These are phyloP conservation scores for Acanthopleura granulata DNA, from an alignment of 2,888 invertebrate species.

Conservation along the genomic window DNA sequence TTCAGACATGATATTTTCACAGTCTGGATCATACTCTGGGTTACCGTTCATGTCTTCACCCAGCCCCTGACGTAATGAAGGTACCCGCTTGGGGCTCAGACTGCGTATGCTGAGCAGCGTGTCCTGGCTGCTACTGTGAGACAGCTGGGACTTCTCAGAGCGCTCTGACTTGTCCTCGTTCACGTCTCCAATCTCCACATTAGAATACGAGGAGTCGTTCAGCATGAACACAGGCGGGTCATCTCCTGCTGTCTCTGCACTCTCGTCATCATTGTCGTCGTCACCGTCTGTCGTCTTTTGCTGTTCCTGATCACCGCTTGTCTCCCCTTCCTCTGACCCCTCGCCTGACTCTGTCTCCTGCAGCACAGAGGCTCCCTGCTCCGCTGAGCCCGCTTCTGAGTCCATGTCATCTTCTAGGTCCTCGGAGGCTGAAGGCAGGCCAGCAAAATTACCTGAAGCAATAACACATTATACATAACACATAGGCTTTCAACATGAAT, in stretches of 20 bases:
- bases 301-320: background rate
- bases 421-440: conserved; percentile 41
- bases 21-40: conserved; percentile 42
- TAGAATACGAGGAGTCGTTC: conserved; percentile 46
- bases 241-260: background rate
- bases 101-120: conserved; percentile 59
- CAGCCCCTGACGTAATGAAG: conserved; percentile 28
- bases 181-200: conserved; percentile 62
- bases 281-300: background rate
- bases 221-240: background rate
- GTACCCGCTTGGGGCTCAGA: conserved; percentile 50
- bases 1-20: conserved; percentile 25
- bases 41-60: conserved; percentile 60
- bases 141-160: conserved; percentile 47
- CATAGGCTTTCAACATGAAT: background rate
- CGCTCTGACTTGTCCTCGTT: conserved; percentile 59
- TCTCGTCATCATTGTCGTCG: conserved; percentile 8
- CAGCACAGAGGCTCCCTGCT: conserved; percentile 6
- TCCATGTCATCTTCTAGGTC: conserved; percentile 65
- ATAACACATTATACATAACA: background rate
- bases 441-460: conserved; percentile 21
- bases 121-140: conserved; percentile 59
- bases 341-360: conserved; percentile 29
- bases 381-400: background rate
- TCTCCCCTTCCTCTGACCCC: background rate